Base-by-base conservation (phyloP, 2,113 vertebrate species). In the Perccottus glenii region DNA sequence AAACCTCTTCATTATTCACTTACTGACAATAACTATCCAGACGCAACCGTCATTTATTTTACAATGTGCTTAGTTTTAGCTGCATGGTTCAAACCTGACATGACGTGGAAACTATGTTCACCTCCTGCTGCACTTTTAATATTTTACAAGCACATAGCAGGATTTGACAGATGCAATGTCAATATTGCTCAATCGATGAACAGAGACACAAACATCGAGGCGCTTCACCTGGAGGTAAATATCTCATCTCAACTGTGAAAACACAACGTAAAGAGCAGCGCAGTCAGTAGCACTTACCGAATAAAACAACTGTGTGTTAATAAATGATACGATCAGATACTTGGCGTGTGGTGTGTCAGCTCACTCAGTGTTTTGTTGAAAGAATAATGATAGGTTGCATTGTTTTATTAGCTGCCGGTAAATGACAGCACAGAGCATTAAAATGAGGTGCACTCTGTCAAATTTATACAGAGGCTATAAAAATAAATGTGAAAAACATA, bases 241-340 rank as follows among this genome's bases (percentile, higher is more conserved):
- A 57, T 58, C 42, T 45, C 15, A 57, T 58, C 42, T 45, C 15
- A 16, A 45, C 50, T 51, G 44, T 40, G 16, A 51, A 77, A 72
- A 71, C 15, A 59, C 42, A 11, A 5, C 10, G 53, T 36, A 43
- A 60, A 76, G 27, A 67, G 38, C 42, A 11, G 19, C 14, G 52
- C 74, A 76, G 73, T 71, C 65, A 52, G 52, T 49, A 66, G 15
- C 33, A 33, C 60, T 47, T 52, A 4, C 71, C 52, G 32, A 58
- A 35, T 0, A 52, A 63, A 50, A 66, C 45, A 70, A 64, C 36
- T 8, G 16, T 36, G 56, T 45, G 68, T 80, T 78, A 75, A 78
- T 84, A 81, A 85, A 81, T 83, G 36, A 85, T 81, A 27, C 48
- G 35, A 40, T 60, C 58, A 49, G 70, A 65, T 11, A 5, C 16